phyloP scores from a whole-genome alignment of 2,113 vertebrate species.

The Clinocottus analis region DNA sequence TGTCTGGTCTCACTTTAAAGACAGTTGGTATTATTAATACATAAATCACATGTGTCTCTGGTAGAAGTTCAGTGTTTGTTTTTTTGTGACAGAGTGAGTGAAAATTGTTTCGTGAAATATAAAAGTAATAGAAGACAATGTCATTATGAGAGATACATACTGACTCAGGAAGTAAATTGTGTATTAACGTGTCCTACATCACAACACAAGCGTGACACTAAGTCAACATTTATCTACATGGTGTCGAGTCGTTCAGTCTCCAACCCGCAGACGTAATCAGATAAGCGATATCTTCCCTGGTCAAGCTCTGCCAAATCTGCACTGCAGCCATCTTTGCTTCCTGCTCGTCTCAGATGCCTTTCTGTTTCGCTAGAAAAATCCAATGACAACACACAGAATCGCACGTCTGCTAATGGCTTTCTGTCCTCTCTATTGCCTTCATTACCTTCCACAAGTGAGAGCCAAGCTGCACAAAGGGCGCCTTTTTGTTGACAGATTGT shows the following conservation, averaged over 20 bases:
- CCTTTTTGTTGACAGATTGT: neutral
- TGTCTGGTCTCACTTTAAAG: neutral
- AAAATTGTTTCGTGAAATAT: neutral
- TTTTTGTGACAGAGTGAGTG: neutral
- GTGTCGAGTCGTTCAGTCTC: neutral
- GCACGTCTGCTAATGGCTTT: conserved; percentile 1
- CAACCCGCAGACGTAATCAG: neutral
- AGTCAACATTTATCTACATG: neutral
- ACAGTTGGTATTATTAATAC: neutral
- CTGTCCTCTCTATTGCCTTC: neutral
- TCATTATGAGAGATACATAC: too few relatives aligned
- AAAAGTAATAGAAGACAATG: neutral
- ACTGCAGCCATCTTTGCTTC: neutral
- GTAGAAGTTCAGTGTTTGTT: neutral
- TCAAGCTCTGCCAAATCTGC: neutral
- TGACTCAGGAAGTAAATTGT: neutral
- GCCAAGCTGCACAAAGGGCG: neutral
- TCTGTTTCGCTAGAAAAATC: neutral
- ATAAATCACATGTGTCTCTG: neutral
- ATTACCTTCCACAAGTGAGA: conserved; percentile 2
- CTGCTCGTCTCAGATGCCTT: neutral
- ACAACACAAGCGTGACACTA: neutral
- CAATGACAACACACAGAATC: neutral
- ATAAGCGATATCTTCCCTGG: neutral
- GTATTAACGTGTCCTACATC: too few relatives aligned